phyloP scores from a whole-genome alignment of 2,888 invertebrate genomes.

The Erpobdella octoculata region DNA sequence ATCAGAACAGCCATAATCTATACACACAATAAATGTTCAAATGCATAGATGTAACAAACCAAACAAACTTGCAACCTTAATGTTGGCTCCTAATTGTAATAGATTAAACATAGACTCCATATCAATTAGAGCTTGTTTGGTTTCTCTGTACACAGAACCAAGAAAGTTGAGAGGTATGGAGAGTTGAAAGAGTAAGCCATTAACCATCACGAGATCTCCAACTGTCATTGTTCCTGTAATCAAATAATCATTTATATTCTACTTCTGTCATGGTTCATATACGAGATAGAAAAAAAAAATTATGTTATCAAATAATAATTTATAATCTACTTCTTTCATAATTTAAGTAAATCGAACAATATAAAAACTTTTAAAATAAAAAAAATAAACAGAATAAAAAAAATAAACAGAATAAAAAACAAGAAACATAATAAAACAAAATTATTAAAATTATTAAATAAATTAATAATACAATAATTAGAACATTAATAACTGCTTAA shows the following conservation, averaged over 20 bases:
- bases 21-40: too few species aligned
- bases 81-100: slow-evolving; percentile 73
- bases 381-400: too few species aligned
- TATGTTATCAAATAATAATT: slow-evolving; percentile 1
- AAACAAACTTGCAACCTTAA: too few species aligned
- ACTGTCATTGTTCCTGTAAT: slow-evolving; percentile 82
- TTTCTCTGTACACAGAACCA: slow-evolving; percentile 94
- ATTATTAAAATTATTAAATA: too few species aligned
- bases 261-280: not conserved
- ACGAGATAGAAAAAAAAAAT: not conserved
- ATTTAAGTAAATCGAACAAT: not conserved
- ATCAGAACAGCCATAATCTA: too few species aligned
- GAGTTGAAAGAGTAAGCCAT: slow-evolving; percentile 90
- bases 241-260: too few species aligned
- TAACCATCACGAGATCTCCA: slow-evolving; percentile 96
- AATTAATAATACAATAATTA: too few species aligned
- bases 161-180: slow-evolving; percentile 93
- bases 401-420: too few species aligned
- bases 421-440: too few species aligned
- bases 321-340: too few species aligned
- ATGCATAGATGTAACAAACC: too few species aligned
- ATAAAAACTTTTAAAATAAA: not conserved
- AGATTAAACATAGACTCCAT: slow-evolving; percentile 98
- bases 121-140: slow-evolving; percentile 88
- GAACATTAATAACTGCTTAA: too few species aligned